Base-by-base conservation (phyloP, 1,140 invertebrate genomes). In the Galleria mellonella region DNA sequence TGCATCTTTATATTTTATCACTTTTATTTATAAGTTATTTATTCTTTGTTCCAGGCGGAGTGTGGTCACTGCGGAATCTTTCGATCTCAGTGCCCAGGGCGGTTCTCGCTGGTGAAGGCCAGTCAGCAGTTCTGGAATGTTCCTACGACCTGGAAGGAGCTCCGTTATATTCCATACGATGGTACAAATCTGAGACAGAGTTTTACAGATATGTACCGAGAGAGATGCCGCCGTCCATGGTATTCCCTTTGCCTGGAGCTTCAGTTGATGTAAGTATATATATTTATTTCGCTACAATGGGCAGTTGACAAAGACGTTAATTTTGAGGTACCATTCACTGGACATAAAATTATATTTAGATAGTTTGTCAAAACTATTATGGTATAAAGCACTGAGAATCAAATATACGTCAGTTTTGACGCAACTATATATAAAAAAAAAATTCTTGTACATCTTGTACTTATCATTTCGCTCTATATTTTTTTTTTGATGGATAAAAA, bases 91-190 rank as follows among this genome's bases (percentile, higher is more conserved):
- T 93, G n/a, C 93, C 93, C 8, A 82, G 89, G 38, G 92, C 92
- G 29, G 92, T 94, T 17, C 87, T 90, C 58, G 90, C 90, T 17
- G 93, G 93, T 8, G 81, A 77, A 36, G 91, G 92, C 32, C 89
- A 91, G 55, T 89, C 91, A 7, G 92, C 92, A 13, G 89, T 90
- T 35, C 87, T 96, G 35, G 89, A 90, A 10, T 96, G 94, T 75
- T 89, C 92, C 57, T 96, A 95, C 72, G 94, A 95, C 69, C 85
- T 95, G 47, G 92, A 95, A 58, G 90, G 90, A 28, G 91, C 90
- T 12, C 83, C 89, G 6, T 88, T 96, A 1, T 96, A 96, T 72
- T 92, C 92, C 1, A 92, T 96, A 55, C 92, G 94, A 76, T 96
- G 94, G 94, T 95, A 95, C 77, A 88, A 91, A 36, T 90, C 91